phyloP scores from a whole-genome alignment of 2,113 vertebrate species.

The Pterocles burchelli region DNA sequence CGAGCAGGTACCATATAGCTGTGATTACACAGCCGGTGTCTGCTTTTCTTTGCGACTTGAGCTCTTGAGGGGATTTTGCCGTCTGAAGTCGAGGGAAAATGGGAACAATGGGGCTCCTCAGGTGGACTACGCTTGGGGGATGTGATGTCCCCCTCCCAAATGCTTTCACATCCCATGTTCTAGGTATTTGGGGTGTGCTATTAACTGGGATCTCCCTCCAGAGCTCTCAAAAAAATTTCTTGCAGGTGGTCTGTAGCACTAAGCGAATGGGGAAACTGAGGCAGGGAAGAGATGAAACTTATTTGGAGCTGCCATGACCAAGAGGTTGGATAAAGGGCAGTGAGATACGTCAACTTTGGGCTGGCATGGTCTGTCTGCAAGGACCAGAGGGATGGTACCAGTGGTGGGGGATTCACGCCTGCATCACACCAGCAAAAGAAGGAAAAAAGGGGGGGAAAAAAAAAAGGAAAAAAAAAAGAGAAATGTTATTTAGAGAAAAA shows the following conservation, averaged over 20 bases:
- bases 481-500: constrained; percentile 40
- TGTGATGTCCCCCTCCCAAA: background rate
- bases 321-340: background rate
- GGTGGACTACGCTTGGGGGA: background rate
- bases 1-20: constrained; percentile 17
- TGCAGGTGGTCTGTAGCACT: background rate
- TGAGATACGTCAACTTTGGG: background rate
- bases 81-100: background rate
- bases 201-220: background rate
- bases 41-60: background rate
- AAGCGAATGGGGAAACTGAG: constrained; percentile 12
- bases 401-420: accelerated
- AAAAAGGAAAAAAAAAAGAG: background rate
- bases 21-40: constrained; percentile 13
- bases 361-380: background rate
- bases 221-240: background rate
- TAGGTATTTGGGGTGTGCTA: background rate
- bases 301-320: background rate
- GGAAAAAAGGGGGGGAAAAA: background rate
- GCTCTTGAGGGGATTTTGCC: background rate
- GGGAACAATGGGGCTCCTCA: background rate
- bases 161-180: background rate
- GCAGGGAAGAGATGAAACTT: background rate
- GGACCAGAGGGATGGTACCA: background rate
- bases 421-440: background rate